phyloP scores from a whole-genome alignment of 2,797 vertebrate genomes.

The Chlorospingus semifuscus region DNA sequence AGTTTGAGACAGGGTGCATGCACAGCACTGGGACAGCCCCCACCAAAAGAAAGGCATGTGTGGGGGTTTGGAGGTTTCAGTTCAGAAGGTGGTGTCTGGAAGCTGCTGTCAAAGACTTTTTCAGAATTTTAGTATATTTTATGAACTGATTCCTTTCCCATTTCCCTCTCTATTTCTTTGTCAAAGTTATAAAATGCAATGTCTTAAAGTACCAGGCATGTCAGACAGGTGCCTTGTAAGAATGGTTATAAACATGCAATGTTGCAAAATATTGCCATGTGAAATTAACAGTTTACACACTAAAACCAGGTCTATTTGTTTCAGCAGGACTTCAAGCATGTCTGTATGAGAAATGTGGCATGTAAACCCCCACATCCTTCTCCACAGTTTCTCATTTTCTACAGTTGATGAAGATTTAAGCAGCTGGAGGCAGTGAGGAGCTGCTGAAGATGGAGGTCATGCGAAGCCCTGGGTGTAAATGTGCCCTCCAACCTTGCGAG shows the following conservation, averaged over 20 bases:
- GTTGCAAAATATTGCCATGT: rapidly evolving
- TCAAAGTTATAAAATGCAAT: not conserved
- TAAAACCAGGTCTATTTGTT: not conserved
- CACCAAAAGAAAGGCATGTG: not conserved
- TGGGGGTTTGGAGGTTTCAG: not conserved
- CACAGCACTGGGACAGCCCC: not conserved
- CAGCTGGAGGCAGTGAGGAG: rapidly evolving
- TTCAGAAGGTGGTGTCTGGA: not conserved
- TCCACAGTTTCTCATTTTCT: rapidly evolving
- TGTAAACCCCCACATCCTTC: not conserved
- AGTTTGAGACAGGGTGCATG: not conserved
- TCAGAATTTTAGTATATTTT: not conserved
- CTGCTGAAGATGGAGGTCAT: not conserved
- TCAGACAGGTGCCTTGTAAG: not conserved
- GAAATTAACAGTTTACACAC: not conserved
- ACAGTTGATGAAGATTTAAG: not conserved
- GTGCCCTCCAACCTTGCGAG: not conserved
- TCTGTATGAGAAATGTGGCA: not conserved
- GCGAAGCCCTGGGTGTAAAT: rapidly evolving
- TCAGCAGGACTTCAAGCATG: not conserved
- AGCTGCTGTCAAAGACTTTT: not conserved
- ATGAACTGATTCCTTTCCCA: not conserved
- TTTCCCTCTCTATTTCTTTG: not conserved
- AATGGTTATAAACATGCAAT: not conserved
- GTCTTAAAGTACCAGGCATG: not conserved